A percentile compares a stretch with the other conserved stretches of the same genome.
phyloP scores from a whole-genome alignment of 2,888 invertebrate species.

The Tachina fera region DNA sequence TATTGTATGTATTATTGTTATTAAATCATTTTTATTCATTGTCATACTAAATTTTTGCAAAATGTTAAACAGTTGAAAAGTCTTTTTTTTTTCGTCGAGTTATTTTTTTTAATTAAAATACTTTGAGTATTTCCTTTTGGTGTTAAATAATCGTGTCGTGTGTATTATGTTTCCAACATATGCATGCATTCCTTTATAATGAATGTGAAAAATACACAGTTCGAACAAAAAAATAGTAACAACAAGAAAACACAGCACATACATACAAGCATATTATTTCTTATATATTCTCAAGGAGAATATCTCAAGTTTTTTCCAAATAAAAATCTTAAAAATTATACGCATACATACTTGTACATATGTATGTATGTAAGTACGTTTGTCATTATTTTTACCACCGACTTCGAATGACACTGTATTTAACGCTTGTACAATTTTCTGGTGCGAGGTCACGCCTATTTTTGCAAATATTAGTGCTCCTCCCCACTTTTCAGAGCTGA shows the following conservation, averaged over 20 bases:
- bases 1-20: slow-evolving; percentile 5
- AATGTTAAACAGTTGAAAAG: slow-evolving; percentile 49
- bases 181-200: slow-evolving; percentile 52
- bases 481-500: too few species aligned
- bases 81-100: slow-evolving; percentile 37
- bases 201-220: slow-evolving; percentile 25
- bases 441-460: too few species aligned
- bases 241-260: not conserved
- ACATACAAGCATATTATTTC: not conserved
- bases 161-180: slow-evolving; percentile 68
- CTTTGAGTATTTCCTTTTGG: slow-evolving; percentile 68
- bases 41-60: slow-evolving; percentile 33
- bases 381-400: too few species aligned
- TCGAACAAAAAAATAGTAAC: slow-evolving; percentile 25
- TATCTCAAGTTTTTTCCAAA: slow-evolving; percentile 49
- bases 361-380: too few species aligned
- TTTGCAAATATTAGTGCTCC: too few species aligned
- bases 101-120: slow-evolving; percentile 39
- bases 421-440: too few species aligned
- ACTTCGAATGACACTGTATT: too few species aligned
- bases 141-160: slow-evolving; percentile 71
- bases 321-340: slow-evolving; percentile 19
- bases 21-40: slow-evolving; percentile 13
- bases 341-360: slow-evolving; percentile 22
- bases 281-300: slow-evolving; percentile 51